Conservation (phyloP, 35 echinoderm and acorn worm genomes). For the Apostichopus californicus region DNA sequence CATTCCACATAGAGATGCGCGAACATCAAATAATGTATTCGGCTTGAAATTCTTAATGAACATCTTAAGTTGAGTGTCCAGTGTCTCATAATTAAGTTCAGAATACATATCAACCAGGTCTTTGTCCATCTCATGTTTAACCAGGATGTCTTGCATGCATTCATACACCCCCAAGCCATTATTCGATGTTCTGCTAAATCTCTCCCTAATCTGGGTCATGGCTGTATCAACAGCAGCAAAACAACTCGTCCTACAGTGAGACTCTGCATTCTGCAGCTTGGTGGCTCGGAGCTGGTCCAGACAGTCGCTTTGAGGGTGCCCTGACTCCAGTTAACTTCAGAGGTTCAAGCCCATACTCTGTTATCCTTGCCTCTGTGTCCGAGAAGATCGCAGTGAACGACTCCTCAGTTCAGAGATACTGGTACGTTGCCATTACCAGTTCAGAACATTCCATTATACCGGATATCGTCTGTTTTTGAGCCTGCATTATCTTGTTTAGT, state of each 20-base stretch:
- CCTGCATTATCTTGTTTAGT: no score
- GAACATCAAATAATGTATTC: background rate
- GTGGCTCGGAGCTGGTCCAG: background rate
- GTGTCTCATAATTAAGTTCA: slow-evolving; percentile 14
- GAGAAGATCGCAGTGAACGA: no score
- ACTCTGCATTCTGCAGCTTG: slow-evolving; percentile 4
- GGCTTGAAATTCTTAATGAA: background rate
- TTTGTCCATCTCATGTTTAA: background rate
- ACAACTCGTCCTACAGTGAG: slow-evolving; percentile 6
- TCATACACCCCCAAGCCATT: slow-evolving; percentile 12
- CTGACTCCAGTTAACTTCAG: no score
- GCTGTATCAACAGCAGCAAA: background rate
- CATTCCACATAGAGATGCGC: no score
- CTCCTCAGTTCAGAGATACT: no score
- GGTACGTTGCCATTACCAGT: no score
- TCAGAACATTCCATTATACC: no score
- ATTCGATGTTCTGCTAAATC: background rate
- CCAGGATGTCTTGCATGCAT: background rate
- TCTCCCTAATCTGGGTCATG: slow-evolving; percentile 12
- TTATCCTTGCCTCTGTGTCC: no score
- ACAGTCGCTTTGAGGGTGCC: no score
- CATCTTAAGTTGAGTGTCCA: background rate
- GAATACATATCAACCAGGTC: slow-evolving; percentile 13
- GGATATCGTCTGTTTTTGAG: no score
- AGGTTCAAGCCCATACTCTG: no score